These are phyloP conservation scores for Phoronis australis DNA, from an alignment of 2,888 invertebrate species.

Conservation along the genomic window DNA sequence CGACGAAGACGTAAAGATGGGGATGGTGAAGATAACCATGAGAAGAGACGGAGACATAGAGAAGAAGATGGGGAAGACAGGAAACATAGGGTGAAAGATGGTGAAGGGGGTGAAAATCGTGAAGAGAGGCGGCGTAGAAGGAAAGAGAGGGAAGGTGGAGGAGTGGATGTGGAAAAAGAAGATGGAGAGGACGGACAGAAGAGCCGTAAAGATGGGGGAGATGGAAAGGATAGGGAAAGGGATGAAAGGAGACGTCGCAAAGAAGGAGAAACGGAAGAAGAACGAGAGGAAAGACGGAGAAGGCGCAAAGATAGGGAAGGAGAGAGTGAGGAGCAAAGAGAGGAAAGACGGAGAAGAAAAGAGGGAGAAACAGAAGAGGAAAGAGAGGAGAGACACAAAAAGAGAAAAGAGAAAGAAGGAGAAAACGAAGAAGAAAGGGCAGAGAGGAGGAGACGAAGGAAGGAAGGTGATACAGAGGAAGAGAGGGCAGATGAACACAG, in stretches of 20 bases:
- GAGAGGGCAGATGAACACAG: background rate
- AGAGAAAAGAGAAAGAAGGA: slow-evolving; percentile 8
- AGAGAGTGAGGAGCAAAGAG: slow-evolving; percentile 13
- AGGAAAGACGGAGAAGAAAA: slow-evolving; percentile 8
- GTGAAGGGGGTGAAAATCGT: background rate
- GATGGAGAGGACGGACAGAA: background rate
- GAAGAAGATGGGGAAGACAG: background rate
- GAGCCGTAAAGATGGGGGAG: background rate
- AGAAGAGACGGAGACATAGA: slow-evolving; percentile 2
- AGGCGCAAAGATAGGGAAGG: slow-evolving; percentile 16
- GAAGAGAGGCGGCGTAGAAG: too few species aligned
- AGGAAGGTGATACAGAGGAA: slow-evolving; percentile 8
- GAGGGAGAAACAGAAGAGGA: slow-evolving; percentile 5
- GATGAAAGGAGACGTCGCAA: slow-evolving; percentile 1
- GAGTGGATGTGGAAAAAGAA: slow-evolving; percentile 3
- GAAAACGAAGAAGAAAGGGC: slow-evolving; percentile 7
- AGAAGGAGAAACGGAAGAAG: slow-evolving; percentile 2
- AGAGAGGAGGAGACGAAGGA: background rate
- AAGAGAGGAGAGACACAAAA: background rate
- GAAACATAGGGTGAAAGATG: background rate
- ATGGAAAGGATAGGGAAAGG: background rate
- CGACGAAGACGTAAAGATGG: slow-evolving; percentile 16
- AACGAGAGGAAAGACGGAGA: slow-evolving; percentile 7
- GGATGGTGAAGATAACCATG: slow-evolving; percentile 10
- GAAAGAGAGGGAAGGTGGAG: slow-evolving; percentile 12